A percentile compares a stretch with the other conserved stretches of the same genome.
Conservation (phyloP, 23 tunicate species). For the Botrylloides violaceus region DNA sequence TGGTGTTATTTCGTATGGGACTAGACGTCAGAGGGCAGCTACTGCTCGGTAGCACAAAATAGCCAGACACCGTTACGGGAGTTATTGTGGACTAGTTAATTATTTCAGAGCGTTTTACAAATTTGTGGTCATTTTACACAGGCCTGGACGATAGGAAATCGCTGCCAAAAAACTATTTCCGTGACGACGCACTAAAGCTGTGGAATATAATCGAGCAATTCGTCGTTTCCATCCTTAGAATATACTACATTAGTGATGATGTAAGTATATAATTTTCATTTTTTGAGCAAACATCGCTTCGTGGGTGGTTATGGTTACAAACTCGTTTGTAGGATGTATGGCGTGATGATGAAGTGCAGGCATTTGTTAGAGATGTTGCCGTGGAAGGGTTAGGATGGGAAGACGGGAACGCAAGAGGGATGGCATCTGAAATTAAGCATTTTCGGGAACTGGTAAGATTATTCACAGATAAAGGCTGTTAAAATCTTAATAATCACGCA, state of each 20-base stretch:
- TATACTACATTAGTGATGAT: conserved; percentile 33
- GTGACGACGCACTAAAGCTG: conserved; percentile 54
- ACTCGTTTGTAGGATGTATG: conserved; percentile 2
- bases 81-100: too few species aligned
- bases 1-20: too few species aligned
- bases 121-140: neutral
- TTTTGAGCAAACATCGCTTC: too few species aligned
- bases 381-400: conserved; percentile 11
- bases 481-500: too few species aligned
- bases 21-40: too few species aligned
- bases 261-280: too few species aligned
- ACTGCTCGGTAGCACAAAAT: too few species aligned
- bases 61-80: too few species aligned
- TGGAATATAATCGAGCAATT: conserved; percentile 49
- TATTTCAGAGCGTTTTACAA: too few species aligned
- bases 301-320: neutral
- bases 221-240: conserved; percentile 13
- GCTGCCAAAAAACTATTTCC: conserved; percentile 47
- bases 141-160: conserved; percentile 32
- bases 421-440: conserved; percentile 3
- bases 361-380: conserved; percentile 15
- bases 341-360: conserved; percentile 5
- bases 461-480: too few species aligned
- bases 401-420: conserved; percentile 29
- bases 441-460: conserved; percentile 8